phyloP scores from a whole-genome alignment of 35 echinoderm and acorn worm genomes.

The Ophiothrix spiculata region DNA sequence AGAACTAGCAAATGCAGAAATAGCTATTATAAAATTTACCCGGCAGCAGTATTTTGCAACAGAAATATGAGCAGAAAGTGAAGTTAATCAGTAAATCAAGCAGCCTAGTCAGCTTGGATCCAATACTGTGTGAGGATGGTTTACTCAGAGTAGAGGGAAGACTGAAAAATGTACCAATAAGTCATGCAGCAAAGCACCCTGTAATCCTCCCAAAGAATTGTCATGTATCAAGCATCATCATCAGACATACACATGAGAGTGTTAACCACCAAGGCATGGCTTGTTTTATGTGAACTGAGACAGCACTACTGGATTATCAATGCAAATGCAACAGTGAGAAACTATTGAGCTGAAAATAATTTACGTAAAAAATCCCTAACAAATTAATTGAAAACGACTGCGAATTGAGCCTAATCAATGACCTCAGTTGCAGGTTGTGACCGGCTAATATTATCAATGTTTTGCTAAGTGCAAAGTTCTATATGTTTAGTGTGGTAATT shows the following conservation, averaged over 20 bases:
- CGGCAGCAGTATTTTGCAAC: not conserved
- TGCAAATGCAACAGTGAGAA: slow-evolving; percentile 5
- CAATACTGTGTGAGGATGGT: not conserved
- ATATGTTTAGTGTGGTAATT: too few relatives aligned
- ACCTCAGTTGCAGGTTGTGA: too few relatives aligned
- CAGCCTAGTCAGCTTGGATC: not conserved
- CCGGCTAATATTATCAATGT: too few relatives aligned
- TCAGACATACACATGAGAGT: slow-evolving; percentile 22
- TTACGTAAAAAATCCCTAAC: too few relatives aligned
- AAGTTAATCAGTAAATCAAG: not conserved
- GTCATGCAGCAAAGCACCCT: slow-evolving; percentile 43
- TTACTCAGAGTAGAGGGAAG: slow-evolving; percentile 48
- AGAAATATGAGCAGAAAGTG: not conserved
- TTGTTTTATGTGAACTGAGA: slow-evolving; percentile 11
- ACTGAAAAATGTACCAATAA: not conserved
- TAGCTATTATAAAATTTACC: not conserved
- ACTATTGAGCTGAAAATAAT: too few relatives aligned
- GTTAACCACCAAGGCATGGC: slow-evolving; percentile 30
- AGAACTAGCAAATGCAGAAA: not conserved
- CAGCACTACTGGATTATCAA: slow-evolving; percentile 54
- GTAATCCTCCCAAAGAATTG: slow-evolving; percentile 19
- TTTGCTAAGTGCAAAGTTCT: too few relatives aligned
- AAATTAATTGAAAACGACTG: too few relatives aligned
- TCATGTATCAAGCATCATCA: slow-evolving; percentile 31
- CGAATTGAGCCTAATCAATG: too few relatives aligned